Conservation (phyloP, 2,797 vertebrate species). For the Poeciliopsis infans region DNA sequence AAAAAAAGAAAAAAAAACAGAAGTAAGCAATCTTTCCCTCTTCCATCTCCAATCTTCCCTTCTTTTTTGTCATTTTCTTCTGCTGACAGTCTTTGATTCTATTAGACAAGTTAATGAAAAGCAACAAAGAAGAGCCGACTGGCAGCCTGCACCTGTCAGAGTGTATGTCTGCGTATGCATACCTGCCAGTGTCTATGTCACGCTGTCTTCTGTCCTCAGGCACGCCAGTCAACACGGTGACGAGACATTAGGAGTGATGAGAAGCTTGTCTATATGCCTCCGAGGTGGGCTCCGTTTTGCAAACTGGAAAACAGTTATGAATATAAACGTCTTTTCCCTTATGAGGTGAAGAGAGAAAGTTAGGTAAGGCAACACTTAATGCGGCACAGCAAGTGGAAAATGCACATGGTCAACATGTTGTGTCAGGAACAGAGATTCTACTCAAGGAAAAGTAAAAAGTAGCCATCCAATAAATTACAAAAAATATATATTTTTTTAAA, state of each 20-base stretch:
- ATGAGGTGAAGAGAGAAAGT: conserved; percentile 20
- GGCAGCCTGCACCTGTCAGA: conserved; percentile 69
- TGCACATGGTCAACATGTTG: neutral
- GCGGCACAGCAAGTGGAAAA: neutral
- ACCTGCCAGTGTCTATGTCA: conserved; percentile 62
- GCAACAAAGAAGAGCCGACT: conserved; percentile 64
- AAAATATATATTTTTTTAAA: no score
- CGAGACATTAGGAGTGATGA: conserved; percentile 73
- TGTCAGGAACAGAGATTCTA: neutral
- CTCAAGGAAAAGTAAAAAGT: neutral
- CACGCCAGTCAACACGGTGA: conserved; percentile 59
- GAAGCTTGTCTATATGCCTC: conserved; percentile 58
- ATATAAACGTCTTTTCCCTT: conserved; percentile 46
- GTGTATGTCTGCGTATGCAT: conserved; percentile 55
- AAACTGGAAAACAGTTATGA: conserved; percentile 58
- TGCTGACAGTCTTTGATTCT: conserved; percentile 74
- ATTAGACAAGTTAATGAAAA: conserved; percentile 79
- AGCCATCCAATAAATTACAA: neutral
- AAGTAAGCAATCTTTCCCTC: conserved; percentile 25
- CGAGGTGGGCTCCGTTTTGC: conserved; percentile 46
- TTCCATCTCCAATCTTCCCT: conserved; percentile 25
- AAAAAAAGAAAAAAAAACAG: conserved; percentile 3
- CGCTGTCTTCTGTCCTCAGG: conserved; percentile 61
- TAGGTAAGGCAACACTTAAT: neutral
- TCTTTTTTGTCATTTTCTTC: conserved; percentile 61